These are phyloP conservation scores for Tetragnatha montana DNA, from an alignment of 2,888 invertebrate species.

Conservation along the genomic window DNA sequence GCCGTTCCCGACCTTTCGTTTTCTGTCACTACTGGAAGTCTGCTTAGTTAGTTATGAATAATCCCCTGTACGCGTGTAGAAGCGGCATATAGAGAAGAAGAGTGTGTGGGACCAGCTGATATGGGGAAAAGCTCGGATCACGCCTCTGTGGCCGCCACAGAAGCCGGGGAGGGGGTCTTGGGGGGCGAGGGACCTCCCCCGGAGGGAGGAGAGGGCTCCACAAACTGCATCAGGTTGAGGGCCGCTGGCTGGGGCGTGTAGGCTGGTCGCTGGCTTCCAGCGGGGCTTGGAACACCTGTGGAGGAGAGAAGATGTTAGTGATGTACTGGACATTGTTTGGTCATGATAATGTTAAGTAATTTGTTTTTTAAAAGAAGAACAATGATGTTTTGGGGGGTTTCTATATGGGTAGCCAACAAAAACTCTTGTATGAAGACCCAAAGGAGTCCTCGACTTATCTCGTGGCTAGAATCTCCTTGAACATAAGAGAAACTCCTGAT, in stretches of 20 bases:
- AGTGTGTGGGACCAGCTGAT: constrained; percentile 36
- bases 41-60: constrained; percentile 1
- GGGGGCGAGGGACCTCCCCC: constrained; percentile 43
- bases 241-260: constrained; percentile 55
- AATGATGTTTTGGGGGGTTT: too few relatives aligned
- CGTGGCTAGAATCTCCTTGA: too few relatives aligned
- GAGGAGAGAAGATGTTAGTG: neutral
- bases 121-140: constrained; percentile 63
- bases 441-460: too few relatives aligned
- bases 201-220: constrained; percentile 43
- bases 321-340: too few relatives aligned
- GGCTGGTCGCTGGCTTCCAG: constrained; percentile 68
- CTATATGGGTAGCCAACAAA: too few relatives aligned
- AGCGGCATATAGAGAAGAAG: constrained; percentile 50
- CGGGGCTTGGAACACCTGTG: constrained; percentile 64
- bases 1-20: constrained; percentile 20
- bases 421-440: too few relatives aligned
- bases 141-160: constrained; percentile 66
- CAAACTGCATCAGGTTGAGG: constrained; percentile 68
- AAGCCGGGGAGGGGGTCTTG: constrained; percentile 62
- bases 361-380: too few relatives aligned
- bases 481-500: too few relatives aligned
- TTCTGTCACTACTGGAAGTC: constrained; percentile 52
- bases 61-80: constrained; percentile 51
- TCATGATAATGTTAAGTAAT: too few relatives aligned